Evolutionary conservation across 2,888 invertebrate species (phyloP), one percentile per base, ranked within the genome.

Genomic region (Steinernema hermaphroditum): DNA sequence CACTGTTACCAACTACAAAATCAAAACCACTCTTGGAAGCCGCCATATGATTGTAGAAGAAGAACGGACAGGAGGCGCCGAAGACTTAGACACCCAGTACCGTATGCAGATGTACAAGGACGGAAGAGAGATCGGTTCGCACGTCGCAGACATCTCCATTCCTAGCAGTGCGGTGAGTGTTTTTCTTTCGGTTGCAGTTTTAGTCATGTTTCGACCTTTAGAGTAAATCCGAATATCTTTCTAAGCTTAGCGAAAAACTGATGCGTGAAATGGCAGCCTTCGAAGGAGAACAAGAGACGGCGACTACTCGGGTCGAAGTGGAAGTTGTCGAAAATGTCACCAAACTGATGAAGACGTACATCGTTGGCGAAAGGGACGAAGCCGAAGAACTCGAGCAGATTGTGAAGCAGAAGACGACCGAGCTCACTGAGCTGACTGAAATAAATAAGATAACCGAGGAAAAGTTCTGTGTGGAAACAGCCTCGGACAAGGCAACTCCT

Each of bases 341-440:
- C 2, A 85, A 86, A 71, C 82, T 85, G 73, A 78, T 85, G 72
- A 85, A 85, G 75, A 85, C 85, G 6, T 85, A 85, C 75, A 80
- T 85, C 29, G 83, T 85, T 44, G 85, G 85, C 69, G 80, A 82
- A 74, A 72, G 79, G n/a, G 83, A 82, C 32, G 83, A 81, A 27
- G 79, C 80, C 71, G 78, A 76, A 8, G 72, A 77, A n/a, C 74
- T 72, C 14, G 75, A 76, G n/a, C 78, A 9, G 12, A 12, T 68
- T 14, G 32, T 34, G 16, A 34, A 72, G 22, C 24, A 72, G 74
- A 22, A 57, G 68, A 37, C 29, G 34, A 14, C 57, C 46, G 14
- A 24, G 32, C 37, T 49, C 24, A 37, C 37, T 12, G 37, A 37
- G 37, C 6, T 37, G 37, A n/a, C n/a, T n/a, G n/a, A n/a, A n/a